A percentile compares a stretch with the other conserved stretches of the same genome.
Evolutionary conservation across 2,888 invertebrate genomes (phyloP).

Genomic region (Pterobdella sp.): DNA sequence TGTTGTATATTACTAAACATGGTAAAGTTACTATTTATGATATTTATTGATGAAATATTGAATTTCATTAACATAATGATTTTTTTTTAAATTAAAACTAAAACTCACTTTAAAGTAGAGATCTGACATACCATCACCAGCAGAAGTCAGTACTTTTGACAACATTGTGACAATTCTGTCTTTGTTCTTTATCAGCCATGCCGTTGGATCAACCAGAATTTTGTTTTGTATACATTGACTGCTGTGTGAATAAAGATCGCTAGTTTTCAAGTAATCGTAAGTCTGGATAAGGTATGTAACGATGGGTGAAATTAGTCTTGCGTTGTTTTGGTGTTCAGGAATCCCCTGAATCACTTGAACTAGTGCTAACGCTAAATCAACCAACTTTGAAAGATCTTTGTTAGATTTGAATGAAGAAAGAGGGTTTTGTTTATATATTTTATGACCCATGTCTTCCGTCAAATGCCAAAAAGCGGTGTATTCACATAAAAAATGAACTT

Average conservation of each 20-base stretch:
- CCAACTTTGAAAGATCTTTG: conserved; percentile 36
- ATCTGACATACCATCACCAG: conserved; percentile 39
- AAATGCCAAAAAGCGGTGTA: conserved; percentile 40
- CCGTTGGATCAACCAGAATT: conserved; percentile 33
- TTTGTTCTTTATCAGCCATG: conserved; percentile 39
- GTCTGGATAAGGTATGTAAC: conserved; percentile 38
- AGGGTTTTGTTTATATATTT: conserved; percentile 36
- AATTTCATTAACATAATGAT: neutral
- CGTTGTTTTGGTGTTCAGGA: conserved; percentile 37
- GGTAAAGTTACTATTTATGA: neutral
- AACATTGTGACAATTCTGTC: conserved; percentile 40
- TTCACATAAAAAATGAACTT: conserved; percentile 40
- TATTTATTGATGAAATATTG: too few species aligned
- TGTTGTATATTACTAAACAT: neutral
- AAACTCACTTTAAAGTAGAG: conserved; percentile 39
- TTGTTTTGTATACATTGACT: neutral
- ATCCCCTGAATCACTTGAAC: conserved; percentile 39
- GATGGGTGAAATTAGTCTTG: conserved; percentile 38
- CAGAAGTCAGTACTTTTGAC: conserved; percentile 39
- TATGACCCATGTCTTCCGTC: conserved; percentile 37
- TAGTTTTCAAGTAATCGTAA: conserved; percentile 39
- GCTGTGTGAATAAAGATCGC: conserved; percentile 35
- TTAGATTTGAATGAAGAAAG: conserved; percentile 33
- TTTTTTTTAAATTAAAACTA: neutral
- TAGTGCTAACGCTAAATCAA: conserved; percentile 38